Conservation (phyloP, 2,888 invertebrate genomes). For the Orthosia cruda region DNA sequence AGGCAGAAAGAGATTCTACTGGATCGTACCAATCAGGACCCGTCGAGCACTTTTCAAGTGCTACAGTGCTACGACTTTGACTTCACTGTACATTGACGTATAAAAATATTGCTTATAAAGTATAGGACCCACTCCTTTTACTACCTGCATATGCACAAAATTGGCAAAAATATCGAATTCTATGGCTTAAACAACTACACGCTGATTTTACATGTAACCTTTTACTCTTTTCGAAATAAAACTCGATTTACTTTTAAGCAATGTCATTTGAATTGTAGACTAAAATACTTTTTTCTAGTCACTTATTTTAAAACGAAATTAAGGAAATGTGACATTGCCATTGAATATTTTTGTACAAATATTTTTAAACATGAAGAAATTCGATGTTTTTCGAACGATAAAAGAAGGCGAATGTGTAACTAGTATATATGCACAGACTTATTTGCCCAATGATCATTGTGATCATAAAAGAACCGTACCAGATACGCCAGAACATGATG, state of each 20-base stretch:
- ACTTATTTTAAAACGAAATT: slow-evolving; percentile 30
- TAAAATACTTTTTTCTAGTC: slow-evolving; percentile 6
- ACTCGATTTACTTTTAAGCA: background rate
- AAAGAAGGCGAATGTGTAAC: slow-evolving; percentile 78
- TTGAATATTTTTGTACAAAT: slow-evolving; percentile 26
- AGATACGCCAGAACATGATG: slow-evolving; percentile 25
- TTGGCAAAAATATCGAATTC: background rate
- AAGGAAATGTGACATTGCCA: slow-evolving; percentile 43
- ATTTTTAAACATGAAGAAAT: slow-evolving; percentile 72
- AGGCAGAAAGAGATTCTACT: background rate
- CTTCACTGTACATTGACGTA: no score
- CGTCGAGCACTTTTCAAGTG: background rate
- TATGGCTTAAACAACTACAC: background rate
- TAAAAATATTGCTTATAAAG: no score
- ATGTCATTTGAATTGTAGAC: background rate
- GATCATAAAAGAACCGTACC: slow-evolving; percentile 57
- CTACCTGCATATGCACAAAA: no score
- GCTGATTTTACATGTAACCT: background rate
- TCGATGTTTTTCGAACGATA: slow-evolving; percentile 72
- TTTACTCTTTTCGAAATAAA: slow-evolving; percentile 3
- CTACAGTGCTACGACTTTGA: background rate
- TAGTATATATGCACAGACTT: slow-evolving; percentile 85
- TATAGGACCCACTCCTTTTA: no score
- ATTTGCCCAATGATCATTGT: slow-evolving; percentile 78
- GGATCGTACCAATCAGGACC: background rate